Percentiles rank a stretch among this genome's conserved stretches.
Conservation (phyloP, 2,888 invertebrate genomes). For the Sipha maydis region DNA sequence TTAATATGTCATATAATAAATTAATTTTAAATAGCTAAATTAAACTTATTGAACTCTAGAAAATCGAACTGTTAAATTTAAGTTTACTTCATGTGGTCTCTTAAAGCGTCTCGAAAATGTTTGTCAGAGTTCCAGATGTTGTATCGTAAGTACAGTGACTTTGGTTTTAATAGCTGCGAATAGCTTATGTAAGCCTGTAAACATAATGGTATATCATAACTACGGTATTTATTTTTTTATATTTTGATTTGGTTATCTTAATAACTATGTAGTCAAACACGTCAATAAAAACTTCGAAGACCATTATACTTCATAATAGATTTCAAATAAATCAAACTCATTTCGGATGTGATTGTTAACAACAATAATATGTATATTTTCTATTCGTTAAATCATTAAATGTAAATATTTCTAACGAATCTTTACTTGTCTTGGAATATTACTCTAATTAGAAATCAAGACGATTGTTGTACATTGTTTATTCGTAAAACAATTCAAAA, state of each 20-base stretch:
- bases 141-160: not conserved
- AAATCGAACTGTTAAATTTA: conserved; percentile 31
- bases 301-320: too few species aligned
- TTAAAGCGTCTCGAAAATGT: not conserved
- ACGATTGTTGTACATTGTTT: not conserved
- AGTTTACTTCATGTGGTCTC: conserved; percentile 24
- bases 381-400: conserved; percentile 26
- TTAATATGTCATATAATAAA: not conserved
- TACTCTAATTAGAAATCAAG: conserved; percentile 13
- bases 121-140: conserved; percentile 42
- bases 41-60: conserved; percentile 17
- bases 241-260: too few species aligned
- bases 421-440: not conserved
- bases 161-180: conserved; percentile 4
- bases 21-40: not conserved
- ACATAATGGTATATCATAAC: not conserved
- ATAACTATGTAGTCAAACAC: too few species aligned
- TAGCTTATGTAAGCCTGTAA: not conserved
- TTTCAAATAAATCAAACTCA: too few species aligned
- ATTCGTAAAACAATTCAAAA: not conserved
- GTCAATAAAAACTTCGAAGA: too few species aligned
- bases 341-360: too few species aligned
- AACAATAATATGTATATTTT: not conserved
- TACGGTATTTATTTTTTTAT: too few species aligned
- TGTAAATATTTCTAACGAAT: conserved; percentile 19